Evolutionary conservation across 2,888 invertebrate genomes (phyloP).

Genomic region (Schizaphis graminum): DNA sequence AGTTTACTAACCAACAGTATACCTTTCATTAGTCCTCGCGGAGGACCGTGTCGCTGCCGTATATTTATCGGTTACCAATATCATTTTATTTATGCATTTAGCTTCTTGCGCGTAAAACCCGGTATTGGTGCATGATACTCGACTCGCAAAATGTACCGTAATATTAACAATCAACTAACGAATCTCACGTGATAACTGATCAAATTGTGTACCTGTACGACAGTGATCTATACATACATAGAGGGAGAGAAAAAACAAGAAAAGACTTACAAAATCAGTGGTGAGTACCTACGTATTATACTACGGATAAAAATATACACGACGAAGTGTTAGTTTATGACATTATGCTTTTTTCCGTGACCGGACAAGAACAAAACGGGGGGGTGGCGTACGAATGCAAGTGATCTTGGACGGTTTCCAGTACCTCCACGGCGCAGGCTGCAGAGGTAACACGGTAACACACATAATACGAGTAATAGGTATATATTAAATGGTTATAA

Average conservation of each 20-base stretch:
- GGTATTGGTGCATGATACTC: not conserved
- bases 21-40: not conserved
- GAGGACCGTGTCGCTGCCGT: not conserved
- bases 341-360: not conserved
- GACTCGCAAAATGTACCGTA: not conserved
- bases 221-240: not conserved
- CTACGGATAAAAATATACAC: not conserved
- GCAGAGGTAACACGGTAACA: not conserved
- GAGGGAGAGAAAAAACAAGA: constrained; percentile 12
- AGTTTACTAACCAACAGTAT: not conserved
- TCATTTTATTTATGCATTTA: not conserved
- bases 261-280: not conserved
- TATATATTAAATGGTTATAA: not conserved
- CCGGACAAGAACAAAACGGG: not conserved
- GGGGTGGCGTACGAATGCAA: not conserved
- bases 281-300: not conserved
- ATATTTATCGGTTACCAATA: not conserved
- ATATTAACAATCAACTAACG: not conserved
- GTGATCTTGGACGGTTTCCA: not conserved
- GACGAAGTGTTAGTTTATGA: not conserved
- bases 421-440: not conserved
- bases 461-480: not conserved
- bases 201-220: not conserved
- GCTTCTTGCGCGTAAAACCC: not conserved
- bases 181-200: not conserved